Conservation (phyloP, 1,140 invertebrate species). For the Drosophila subobscura region DNA sequence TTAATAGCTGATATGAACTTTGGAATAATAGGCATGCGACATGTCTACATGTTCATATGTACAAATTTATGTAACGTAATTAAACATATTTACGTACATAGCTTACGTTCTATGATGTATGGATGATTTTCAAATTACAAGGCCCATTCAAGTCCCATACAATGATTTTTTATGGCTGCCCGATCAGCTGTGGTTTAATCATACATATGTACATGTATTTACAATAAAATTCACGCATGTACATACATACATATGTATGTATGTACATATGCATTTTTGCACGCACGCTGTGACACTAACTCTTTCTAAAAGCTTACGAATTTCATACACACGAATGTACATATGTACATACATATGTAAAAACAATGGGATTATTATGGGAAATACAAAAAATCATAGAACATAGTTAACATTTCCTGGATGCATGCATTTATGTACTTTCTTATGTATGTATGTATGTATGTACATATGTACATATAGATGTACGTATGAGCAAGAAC, state of each 20-base stretch:
- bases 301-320: background rate
- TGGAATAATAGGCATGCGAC: background rate
- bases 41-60: background rate
- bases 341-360: background rate
- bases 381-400: background rate
- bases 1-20: slow-evolving; percentile 1
- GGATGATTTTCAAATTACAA: no score
- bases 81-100: no score
- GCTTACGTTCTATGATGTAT: no score
- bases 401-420: background rate
- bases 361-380: background rate
- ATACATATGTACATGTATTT: no score
- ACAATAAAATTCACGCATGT: no score
- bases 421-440: background rate
- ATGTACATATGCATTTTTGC: no score
- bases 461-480: no score
- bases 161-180: no score
- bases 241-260: no score
- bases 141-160: no score
- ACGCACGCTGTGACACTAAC: background rate
- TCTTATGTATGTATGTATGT: slow-evolving; percentile 4
- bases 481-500: background rate
- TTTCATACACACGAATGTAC: background rate
- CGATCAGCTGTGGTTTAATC: no score
- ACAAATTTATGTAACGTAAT: background rate